phyloP scores from a whole-genome alignment of 64 coral and sea anemone genomes.

The Anthopleura sola region DNA sequence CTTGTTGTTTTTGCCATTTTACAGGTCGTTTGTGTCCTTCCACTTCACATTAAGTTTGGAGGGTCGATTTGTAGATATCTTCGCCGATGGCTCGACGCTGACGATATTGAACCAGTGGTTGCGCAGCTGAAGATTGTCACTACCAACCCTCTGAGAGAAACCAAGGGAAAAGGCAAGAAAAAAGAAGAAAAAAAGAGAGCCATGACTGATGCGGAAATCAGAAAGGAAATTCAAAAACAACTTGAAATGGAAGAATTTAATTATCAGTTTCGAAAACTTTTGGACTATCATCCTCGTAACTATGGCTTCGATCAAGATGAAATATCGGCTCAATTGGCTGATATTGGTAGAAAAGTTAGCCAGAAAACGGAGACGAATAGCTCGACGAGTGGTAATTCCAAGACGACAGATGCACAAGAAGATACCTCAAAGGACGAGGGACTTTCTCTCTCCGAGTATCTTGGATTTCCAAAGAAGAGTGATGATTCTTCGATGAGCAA shows the following conservation, averaged over 20 bases:
- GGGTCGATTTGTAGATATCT: slow-evolving; percentile 81
- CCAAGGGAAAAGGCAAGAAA: not conserved
- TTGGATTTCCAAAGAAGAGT: not conserved
- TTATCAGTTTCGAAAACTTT: not conserved
- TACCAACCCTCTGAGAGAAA: not conserved
- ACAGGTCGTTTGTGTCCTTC: slow-evolving; percentile 43
- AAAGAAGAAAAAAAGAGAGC: not conserved
- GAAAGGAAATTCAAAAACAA: not conserved
- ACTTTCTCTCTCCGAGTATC: not conserved
- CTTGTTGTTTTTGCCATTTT: not conserved
- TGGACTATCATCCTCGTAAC: not conserved
- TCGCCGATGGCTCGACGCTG: slow-evolving; percentile 75
- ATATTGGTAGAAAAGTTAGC: not conserved
- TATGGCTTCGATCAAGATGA: not conserved
- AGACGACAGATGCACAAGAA: not conserved
- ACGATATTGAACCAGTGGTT: slow-evolving; percentile 10
- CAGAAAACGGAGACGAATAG: not conserved
- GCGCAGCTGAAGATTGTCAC: not conserved
- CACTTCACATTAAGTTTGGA: slow-evolving; percentile 83
- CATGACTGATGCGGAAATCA: too few relatives aligned
- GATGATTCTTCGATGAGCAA: not conserved
- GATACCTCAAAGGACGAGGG: not conserved
- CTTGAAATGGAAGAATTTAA: not conserved
- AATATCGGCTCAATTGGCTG: not conserved
- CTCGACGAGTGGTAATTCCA: not conserved